Percentiles rank a stretch among this genome's conserved stretches.
These are phyloP conservation scores for Ctenochaetus hawaiiensis DNA, from an alignment of 2,797 vertebrate genomes.

Conservation along the genomic window DNA sequence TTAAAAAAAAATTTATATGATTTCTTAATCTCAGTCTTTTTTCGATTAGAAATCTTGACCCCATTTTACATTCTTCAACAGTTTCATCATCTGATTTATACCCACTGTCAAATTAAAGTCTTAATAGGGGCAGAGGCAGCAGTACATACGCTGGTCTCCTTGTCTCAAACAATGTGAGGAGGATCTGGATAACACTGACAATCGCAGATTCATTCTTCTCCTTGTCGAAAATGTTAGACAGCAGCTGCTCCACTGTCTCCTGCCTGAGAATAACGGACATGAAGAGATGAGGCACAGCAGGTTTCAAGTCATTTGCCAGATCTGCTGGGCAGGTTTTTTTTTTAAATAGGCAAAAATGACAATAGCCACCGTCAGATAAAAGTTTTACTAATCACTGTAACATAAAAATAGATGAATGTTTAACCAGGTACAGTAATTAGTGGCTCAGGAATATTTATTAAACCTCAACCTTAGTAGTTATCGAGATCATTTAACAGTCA, in stretches of 20 bases:
- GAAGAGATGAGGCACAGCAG: constrained; percentile 6
- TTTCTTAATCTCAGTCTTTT: no score
- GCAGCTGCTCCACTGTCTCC: constrained; percentile 96
- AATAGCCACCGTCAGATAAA: not conserved
- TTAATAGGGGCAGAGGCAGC: not conserved
- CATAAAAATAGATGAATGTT: not conserved
- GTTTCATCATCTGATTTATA: not conserved
- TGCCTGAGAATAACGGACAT: constrained; percentile 82
- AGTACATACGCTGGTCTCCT: constrained; percentile 94
- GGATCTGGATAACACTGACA: constrained; percentile 98
- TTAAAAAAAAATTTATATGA: no score
- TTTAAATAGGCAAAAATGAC: not conserved
- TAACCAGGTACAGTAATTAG: not conserved
- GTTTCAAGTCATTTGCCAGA: not conserved
- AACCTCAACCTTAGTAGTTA: no score
- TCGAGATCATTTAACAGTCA: no score
- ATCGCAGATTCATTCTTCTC: constrained; percentile 98
- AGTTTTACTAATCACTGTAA: not conserved
- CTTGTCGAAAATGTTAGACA: constrained; percentile 96
- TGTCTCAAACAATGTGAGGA: constrained; percentile 96
- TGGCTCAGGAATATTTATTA: no score
- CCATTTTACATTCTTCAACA: no score
- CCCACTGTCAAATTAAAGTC: not conserved
- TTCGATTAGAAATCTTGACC: no score
- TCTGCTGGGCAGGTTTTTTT: not conserved